phyloP scores from a whole-genome alignment of 2,113 vertebrate genomes.

The Lophotis ruficrista region DNA sequence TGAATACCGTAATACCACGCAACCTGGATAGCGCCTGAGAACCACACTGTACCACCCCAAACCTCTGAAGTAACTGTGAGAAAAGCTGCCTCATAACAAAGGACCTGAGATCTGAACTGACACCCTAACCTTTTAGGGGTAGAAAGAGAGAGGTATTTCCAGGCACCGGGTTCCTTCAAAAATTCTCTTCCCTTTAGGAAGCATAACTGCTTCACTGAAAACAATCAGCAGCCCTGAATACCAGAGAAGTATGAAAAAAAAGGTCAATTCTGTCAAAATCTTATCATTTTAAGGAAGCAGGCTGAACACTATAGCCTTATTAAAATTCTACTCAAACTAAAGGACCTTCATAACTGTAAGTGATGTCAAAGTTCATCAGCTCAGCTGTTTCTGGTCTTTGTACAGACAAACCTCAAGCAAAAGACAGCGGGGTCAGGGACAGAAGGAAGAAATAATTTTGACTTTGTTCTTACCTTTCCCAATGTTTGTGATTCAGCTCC shows the following conservation, averaged over 20 bases:
- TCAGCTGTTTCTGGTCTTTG: neutral
- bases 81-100: neutral
- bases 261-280: neutral
- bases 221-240: neutral
- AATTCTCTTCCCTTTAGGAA: neutral
- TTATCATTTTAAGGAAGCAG: neutral
- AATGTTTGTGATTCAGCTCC: conserved; percentile 97
- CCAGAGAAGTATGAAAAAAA: neutral
- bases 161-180: neutral
- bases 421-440: neutral
- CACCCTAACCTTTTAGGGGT: neutral
- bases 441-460: neutral
- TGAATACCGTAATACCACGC: neutral
- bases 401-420: neutral
- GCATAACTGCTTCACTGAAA: neutral
- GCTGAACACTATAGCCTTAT: neutral
- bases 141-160: neutral
- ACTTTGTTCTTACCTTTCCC: conserved; percentile 88
- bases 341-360: neutral
- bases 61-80: neutral
- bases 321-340: neutral
- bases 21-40: neutral
- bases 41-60: neutral
- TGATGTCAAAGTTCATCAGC: neutral
- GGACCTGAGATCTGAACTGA: neutral